phyloP scores from a whole-genome alignment of 2,797 vertebrate genomes.

The Sebastes melanostomus region DNA sequence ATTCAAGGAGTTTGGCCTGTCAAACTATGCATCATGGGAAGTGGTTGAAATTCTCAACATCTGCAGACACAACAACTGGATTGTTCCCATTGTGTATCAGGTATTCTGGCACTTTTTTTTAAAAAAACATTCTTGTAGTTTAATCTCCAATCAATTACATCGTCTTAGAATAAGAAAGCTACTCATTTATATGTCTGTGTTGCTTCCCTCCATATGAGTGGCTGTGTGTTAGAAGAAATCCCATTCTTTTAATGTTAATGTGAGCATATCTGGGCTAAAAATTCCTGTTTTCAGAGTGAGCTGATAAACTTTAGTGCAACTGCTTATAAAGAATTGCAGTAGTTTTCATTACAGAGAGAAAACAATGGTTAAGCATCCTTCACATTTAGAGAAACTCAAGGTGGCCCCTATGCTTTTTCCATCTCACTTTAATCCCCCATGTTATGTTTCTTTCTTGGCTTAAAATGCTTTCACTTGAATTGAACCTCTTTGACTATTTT shows the following conservation, averaged over 20 bases:
- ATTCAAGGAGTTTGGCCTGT: slow-evolving; percentile 93
- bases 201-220: background rate
- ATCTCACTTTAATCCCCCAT: background rate
- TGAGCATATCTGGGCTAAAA: background rate
- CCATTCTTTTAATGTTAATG: no score
- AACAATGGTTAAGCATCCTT: background rate
- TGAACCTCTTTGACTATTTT: background rate
- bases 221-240: no score
- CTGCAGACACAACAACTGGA: slow-evolving; percentile 91
- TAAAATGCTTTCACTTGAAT: background rate
- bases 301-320: background rate
- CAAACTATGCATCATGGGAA: slow-evolving; percentile 94
- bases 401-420: background rate
- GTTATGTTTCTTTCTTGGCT: background rate
- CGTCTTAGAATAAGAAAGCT: background rate
- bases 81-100: slow-evolving; percentile 93
- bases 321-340: background rate
- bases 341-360: background rate
- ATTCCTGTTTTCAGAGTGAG: background rate
- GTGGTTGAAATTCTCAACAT: slow-evolving; percentile 91
- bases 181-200: background rate
- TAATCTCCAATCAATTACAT: background rate
- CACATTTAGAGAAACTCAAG: background rate
- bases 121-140: background rate
- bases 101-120: slow-evolving; percentile 69